Percentiles rank a stretch among this genome's conserved stretches.
Evolutionary conservation across 2,113 vertebrate species (phyloP).

Genomic region (Catharus minimus): DNA sequence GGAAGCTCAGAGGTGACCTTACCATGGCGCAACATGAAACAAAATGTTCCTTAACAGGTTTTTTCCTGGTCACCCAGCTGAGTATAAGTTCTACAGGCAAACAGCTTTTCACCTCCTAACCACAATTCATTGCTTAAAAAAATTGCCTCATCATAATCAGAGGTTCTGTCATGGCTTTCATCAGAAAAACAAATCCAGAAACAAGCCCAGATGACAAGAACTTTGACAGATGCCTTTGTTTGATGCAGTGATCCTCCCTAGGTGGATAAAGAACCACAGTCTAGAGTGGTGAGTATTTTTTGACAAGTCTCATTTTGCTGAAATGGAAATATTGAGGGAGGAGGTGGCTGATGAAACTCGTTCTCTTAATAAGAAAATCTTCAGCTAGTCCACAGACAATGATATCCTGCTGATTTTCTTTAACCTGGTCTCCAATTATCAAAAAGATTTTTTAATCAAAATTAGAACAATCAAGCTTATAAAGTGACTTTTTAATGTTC

Average conservation of each 20-base stretch:
- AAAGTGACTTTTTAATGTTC: not conserved
- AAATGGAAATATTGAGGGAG: not conserved
- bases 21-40: no score
- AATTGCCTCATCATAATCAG: no score
- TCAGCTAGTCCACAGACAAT: not conserved
- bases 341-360: not conserved
- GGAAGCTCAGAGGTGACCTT: no score
- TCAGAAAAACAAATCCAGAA: not conserved
- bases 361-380: constrained; percentile 24
- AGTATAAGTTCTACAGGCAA: no score
- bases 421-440: not conserved
- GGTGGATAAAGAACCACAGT: not conserved
- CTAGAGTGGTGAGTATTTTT: constrained; percentile 5
- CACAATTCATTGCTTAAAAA: no score
- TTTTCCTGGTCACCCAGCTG: no score
- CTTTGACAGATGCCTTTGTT: constrained; percentile 24
- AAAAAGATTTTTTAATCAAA: not conserved
- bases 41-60: no score
- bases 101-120: no score
- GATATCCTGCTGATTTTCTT: not conserved
- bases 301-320: not conserved
- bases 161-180: no score
- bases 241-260: constrained; percentile 2
- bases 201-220: constrained; percentile 23
- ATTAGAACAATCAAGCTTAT: not conserved